These are phyloP conservation scores for Pollenia griseotomentosa DNA, from an alignment of 2,888 invertebrate genomes.

Conservation along the genomic window DNA sequence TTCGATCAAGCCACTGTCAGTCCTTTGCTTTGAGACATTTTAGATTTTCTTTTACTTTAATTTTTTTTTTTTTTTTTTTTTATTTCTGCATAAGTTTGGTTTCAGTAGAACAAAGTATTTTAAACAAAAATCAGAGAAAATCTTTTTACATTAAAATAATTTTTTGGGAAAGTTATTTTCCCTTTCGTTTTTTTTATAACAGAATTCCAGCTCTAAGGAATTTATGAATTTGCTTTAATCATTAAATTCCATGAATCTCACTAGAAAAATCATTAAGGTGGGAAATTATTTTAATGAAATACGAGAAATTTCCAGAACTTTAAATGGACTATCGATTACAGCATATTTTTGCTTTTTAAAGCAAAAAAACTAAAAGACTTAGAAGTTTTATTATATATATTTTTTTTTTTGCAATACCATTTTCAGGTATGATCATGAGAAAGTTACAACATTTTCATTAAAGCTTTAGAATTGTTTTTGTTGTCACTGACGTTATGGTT, in stretches of 20 bases:
- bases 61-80: not conserved
- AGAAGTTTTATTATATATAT: not conserved
- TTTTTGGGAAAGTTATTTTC: not conserved
- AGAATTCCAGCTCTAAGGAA: constrained; percentile 14
- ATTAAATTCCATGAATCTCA: constrained; percentile 13
- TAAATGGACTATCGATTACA: constrained; percentile 55
- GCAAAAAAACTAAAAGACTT: constrained; percentile 2
- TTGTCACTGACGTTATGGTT: constrained; percentile 22
- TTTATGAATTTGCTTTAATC: constrained; percentile 36
- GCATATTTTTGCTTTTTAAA: constrained; percentile 35
- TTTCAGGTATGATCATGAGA: constrained; percentile 59
- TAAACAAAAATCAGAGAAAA: too few species aligned
- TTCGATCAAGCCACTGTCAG: constrained; percentile 24
- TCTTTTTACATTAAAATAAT: too few species aligned
- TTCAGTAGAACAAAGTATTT: not conserved
- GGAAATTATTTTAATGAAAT: constrained; percentile 52
- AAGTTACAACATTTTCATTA: constrained; percentile 60
- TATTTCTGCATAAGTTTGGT: not conserved
- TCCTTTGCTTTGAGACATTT: constrained; percentile 41
- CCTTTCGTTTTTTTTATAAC: not conserved
- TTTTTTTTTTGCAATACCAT: constrained; percentile 10
- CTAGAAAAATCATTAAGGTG: constrained; percentile 43
- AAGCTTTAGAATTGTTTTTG: constrained; percentile 41
- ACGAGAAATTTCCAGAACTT: constrained; percentile 39
- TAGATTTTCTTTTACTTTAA: not conserved